These are phyloP conservation scores for Triplophysa dalaica DNA, from an alignment of 2,113 vertebrate species.

Conservation along the genomic window DNA sequence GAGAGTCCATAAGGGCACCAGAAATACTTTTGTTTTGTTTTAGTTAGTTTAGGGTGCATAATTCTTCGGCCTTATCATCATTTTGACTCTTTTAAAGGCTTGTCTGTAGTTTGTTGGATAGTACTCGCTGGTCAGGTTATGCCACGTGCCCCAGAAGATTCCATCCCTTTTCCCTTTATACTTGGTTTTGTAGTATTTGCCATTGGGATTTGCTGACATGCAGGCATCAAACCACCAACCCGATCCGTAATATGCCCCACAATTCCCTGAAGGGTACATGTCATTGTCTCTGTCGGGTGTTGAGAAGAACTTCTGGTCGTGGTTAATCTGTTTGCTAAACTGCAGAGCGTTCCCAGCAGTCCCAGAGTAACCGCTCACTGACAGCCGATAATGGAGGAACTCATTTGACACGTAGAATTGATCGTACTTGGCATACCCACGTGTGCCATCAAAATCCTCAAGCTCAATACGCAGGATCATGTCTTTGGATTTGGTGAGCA, in stretches of 20 bases:
- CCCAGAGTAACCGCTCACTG: conserved; percentile 85
- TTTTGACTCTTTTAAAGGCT: conserved; percentile 87
- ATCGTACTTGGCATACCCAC: conserved; percentile 86
- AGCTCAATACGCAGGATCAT: conserved; percentile 91
- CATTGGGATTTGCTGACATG: conserved; percentile 95
- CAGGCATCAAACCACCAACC: conserved; percentile 99
- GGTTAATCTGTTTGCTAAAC: conserved; percentile 87
- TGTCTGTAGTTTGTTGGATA: conserved; percentile 82
- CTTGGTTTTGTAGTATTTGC: conserved; percentile 90
- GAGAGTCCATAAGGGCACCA: background rate
- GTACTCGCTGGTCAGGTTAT: conserved; percentile 74
- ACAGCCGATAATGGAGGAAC: conserved; percentile 85
- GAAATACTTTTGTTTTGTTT: conserved; percentile 9
- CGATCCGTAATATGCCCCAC: conserved; percentile 89
- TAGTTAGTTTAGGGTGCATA: conserved; percentile 75
- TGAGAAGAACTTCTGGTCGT: conserved; percentile 91
- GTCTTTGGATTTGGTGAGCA: conserved; percentile 87
- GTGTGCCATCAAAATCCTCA: conserved; percentile 85
- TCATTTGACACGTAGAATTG: conserved; percentile 93
- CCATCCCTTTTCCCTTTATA: conserved; percentile 93
- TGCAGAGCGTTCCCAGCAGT: conserved; percentile 90
- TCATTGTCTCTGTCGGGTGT: conserved; percentile 94
- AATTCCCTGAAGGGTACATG: conserved; percentile 88
- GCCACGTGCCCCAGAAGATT: conserved; percentile 97
- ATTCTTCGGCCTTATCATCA: conserved; percentile 93